Conservation (phyloP, 2,888 invertebrate species). For the Cheilosia scutellata region DNA sequence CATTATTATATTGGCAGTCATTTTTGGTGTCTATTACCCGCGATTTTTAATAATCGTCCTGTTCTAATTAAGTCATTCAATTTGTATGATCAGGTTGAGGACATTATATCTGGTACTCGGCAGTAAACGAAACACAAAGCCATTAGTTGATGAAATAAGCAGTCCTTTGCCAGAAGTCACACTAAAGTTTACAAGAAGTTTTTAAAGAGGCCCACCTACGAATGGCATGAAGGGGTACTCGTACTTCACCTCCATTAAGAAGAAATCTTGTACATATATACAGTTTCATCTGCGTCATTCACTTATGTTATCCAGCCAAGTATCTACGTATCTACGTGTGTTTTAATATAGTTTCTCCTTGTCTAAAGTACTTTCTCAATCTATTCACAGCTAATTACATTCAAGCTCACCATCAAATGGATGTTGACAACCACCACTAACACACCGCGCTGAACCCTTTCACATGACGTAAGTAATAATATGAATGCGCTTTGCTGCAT, state of each 20-base stretch:
- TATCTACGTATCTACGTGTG: conserved; percentile 23
- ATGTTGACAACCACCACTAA: conserved; percentile 52
- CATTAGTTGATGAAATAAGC: too few species aligned
- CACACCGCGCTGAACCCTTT: conserved; percentile 21
- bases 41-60: too few species aligned
- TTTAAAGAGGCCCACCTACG: too few species aligned
- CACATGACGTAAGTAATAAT: conserved; percentile 44
- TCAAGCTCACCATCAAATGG: conserved; percentile 58
- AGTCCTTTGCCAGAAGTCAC: too few species aligned
- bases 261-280: neutral
- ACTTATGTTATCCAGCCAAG: conserved; percentile 17
- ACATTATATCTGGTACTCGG: too few species aligned
- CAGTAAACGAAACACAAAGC: too few species aligned
- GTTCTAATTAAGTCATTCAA: too few species aligned
- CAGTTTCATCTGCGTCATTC: neutral
- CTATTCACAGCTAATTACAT: conserved; percentile 73
- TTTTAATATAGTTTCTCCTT: conserved; percentile 28
- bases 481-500: conserved; percentile 67
- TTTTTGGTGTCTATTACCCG: too few species aligned
- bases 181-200: too few species aligned
- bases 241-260: neutral
- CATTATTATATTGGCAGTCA: too few species aligned
- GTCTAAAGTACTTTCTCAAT: conserved; percentile 50
- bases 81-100: too few species aligned
- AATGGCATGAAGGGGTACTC: neutral